These are phyloP conservation scores for Cryptoprocta ferox DNA, from an alignment of 2,797 vertebrate species.

Conservation along the genomic window DNA sequence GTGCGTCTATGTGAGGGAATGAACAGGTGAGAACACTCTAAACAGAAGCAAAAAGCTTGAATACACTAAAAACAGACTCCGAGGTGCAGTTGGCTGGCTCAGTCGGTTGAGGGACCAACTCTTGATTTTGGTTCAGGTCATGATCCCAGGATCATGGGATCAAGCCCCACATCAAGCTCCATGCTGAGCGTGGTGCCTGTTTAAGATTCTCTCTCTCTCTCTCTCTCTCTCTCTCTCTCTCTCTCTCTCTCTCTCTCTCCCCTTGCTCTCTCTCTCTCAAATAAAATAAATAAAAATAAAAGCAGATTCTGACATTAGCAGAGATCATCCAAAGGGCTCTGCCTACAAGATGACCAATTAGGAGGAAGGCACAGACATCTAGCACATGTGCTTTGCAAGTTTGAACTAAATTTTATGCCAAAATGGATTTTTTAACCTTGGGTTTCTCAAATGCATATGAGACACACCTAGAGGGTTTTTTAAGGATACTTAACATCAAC, in stretches of 20 bases:
- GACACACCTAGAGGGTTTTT: not conserved
- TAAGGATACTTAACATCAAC: not conserved
- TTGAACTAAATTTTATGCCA: not conserved
- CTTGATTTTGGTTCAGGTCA: too few relatives aligned
- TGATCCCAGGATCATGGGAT: too few relatives aligned
- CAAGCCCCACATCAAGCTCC: too few relatives aligned
- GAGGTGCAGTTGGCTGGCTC: too few relatives aligned
- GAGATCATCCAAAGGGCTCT: not conserved
- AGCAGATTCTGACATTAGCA: not conserved
- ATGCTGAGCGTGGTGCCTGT: too few relatives aligned
- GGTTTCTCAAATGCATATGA: not conserved
- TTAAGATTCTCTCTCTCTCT: too few relatives aligned
- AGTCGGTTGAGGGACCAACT: too few relatives aligned
- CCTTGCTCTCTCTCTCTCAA: too few relatives aligned
- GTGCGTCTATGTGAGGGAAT: not conserved
- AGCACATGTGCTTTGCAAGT: not conserved
- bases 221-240: too few relatives aligned
- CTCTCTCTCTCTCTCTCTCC: too few relatives aligned
- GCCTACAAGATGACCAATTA: not conserved
- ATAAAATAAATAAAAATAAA: not conserved
- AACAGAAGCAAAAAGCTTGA: not conserved
- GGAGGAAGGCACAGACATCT: not conserved
- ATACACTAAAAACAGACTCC: not conserved
- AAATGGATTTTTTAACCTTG: not conserved
- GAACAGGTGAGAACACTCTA: not conserved